Conservation (phyloP, 2,113 vertebrate species). For the Cyrtonyx montezumae region DNA sequence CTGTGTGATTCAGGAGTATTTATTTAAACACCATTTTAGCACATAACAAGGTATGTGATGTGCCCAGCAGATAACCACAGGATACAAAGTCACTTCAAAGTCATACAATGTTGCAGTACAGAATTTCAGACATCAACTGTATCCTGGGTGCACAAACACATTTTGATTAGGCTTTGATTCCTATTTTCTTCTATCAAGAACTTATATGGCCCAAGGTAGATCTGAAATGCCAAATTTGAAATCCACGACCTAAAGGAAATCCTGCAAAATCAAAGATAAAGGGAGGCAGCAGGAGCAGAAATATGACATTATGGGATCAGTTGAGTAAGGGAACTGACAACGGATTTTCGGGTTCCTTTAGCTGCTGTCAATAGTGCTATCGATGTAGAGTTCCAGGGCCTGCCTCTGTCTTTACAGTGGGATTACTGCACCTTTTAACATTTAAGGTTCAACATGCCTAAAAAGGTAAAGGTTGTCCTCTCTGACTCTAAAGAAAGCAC, state of each 20-base stretch:
- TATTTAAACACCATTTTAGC: neutral
- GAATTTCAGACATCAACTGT: neutral
- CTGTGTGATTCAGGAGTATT: neutral
- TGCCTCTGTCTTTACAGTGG: neutral
- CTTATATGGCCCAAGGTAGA: neutral
- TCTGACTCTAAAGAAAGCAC: neutral
- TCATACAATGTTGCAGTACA: neutral
- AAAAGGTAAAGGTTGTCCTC: neutral
- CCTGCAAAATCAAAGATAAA: neutral
- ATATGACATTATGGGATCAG: neutral
- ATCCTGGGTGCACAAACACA: neutral
- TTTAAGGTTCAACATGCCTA: neutral
- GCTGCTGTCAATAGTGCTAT: neutral
- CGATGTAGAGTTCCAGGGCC: neutral
- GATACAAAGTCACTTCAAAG: neutral
- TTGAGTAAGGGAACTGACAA: neutral
- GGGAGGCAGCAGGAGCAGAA: neutral
- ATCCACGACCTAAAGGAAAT: neutral
- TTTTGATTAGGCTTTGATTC: neutral
- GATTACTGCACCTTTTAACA: neutral
- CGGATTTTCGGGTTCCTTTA: neutral
- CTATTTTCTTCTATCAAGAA: neutral
- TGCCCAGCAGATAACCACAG: neutral
- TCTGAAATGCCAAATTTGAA: neutral
- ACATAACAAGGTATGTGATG: accelerated